Conservation (phyloP, 64 coral and sea anemone species). For the Anthopleura sola region DNA sequence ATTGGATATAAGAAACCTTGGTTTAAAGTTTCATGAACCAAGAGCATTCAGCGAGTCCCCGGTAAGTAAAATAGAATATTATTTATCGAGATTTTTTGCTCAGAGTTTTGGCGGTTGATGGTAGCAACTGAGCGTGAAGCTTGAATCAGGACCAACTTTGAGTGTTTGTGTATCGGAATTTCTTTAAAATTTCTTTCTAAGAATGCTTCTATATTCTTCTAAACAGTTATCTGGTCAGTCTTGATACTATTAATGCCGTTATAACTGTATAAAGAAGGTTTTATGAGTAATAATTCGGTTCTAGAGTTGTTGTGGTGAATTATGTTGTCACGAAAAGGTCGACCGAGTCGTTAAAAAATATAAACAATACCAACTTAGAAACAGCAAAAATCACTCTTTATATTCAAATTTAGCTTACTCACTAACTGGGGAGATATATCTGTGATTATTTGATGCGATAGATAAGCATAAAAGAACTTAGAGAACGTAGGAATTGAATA, state of each 20-base stretch:
- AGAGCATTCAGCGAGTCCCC: constrained; percentile 48
- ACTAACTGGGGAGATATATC: neutral
- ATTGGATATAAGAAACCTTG: constrained; percentile 49
- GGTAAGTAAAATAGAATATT: constrained; percentile 20
- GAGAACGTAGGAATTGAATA: neutral
- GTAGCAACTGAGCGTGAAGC: neutral
- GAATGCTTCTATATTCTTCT: neutral
- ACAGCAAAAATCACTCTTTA: neutral
- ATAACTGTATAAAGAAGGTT: neutral
- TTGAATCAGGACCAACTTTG: neutral
- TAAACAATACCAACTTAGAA: neutral
- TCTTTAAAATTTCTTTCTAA: neutral
- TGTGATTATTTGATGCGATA: neutral
- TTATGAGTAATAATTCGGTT: neutral
- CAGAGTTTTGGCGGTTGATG: neutral
- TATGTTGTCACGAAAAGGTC: neutral
- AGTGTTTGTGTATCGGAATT: neutral
- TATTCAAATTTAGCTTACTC: too few relatives aligned
- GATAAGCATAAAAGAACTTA: neutral
- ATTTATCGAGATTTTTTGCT: neutral
- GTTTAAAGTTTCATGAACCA: constrained; percentile 32
- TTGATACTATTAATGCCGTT: neutral
- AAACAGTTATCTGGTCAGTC: neutral
- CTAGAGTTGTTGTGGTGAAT: neutral
- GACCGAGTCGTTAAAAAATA: neutral